Conservation (phyloP, 2,113 vertebrate species). For the Hymenochirus boettgeri region DNA sequence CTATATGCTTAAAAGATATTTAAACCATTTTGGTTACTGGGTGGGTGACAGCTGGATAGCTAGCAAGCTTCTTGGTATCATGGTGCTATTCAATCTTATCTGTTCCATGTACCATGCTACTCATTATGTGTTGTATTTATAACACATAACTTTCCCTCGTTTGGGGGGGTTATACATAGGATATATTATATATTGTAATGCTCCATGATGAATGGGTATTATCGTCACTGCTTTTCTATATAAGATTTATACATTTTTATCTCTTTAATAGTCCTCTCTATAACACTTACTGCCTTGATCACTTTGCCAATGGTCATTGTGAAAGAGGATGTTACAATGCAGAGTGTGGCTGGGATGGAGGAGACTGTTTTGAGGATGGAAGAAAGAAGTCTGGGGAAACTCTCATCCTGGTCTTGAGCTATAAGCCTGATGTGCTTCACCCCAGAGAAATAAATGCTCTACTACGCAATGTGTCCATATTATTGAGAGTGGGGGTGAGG, state of each 20-base stretch:
- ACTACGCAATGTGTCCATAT: conserved; percentile 67
- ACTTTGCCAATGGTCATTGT: conserved; percentile 75
- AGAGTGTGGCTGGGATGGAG: conserved; percentile 83
- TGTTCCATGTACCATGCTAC: too few species aligned
- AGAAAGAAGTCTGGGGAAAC: conserved; percentile 51
- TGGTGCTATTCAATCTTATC: too few species aligned
- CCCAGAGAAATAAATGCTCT: conserved; percentile 53
- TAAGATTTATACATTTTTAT: conserved; percentile 9
- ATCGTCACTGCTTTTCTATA: neutral
- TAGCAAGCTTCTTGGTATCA: too few species aligned
- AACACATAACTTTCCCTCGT: too few species aligned
- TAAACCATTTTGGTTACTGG: too few species aligned
- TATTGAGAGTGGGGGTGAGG: conserved; percentile 66
- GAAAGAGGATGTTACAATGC: conserved; percentile 71
- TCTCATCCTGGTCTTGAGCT: conserved; percentile 56
- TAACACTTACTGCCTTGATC: conserved; percentile 72
- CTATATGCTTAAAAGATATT: too few species aligned
- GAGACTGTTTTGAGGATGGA: conserved; percentile 64
- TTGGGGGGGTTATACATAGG: too few species aligned
- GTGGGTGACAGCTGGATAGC: too few species aligned
- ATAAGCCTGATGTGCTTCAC: conserved; percentile 52
- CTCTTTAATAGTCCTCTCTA: conserved; percentile 61
- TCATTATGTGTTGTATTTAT: too few species aligned
- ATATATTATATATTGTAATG: too few species aligned
- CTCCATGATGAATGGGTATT: too few species aligned